phyloP scores from a whole-genome alignment of 2,797 vertebrate species.

The Schizopygopsis pylzovi region DNA sequence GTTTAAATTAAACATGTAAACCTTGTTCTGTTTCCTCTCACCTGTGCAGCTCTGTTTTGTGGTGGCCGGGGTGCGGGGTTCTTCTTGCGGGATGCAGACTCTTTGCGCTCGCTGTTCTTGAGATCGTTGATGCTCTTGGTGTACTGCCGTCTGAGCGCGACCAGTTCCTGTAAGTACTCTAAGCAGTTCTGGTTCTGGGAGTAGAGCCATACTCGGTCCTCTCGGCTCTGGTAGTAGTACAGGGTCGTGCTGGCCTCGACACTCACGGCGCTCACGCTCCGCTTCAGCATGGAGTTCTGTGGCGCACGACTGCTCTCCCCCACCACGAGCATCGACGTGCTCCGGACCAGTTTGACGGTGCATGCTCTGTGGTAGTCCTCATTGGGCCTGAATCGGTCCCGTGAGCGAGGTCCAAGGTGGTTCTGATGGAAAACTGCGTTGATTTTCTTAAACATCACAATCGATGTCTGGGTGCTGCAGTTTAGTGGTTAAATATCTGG shows the following conservation, averaged over 20 bases:
- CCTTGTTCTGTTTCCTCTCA: conserved; percentile 62
- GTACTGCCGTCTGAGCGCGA: conserved; percentile 90
- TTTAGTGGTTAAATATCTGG: conserved; percentile 1
- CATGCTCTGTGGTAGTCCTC: conserved; percentile 79
- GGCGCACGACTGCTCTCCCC: conserved; percentile 79
- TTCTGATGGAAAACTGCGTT: conserved; percentile 87
- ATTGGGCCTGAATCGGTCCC: conserved; percentile 69
- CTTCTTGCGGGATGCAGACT: conserved; percentile 75
- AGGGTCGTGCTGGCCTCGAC: conserved; percentile 78
- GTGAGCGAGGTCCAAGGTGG: conserved; percentile 66
- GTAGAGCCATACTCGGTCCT: conserved; percentile 89
- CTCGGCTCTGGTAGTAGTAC: conserved; percentile 84
- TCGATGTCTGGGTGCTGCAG: conserved; percentile 27
- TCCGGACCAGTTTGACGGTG: conserved; percentile 87
- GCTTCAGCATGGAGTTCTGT: conserved; percentile 81
- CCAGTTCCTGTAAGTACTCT: conserved; percentile 92
- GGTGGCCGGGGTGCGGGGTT: conserved; percentile 71
- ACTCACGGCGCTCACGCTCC: conserved; percentile 87
- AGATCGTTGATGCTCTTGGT: conserved; percentile 83
- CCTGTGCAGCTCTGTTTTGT: conserved; percentile 72
- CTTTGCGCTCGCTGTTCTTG: conserved; percentile 71
- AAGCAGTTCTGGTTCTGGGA: conserved; percentile 92
- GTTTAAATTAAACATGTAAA: background rate
- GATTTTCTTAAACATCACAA: conserved; percentile 91
- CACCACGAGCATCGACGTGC: conserved; percentile 92